Evolutionary conservation across 2,797 vertebrate species (phyloP).

Genomic region (Tangara arthus): DNA sequence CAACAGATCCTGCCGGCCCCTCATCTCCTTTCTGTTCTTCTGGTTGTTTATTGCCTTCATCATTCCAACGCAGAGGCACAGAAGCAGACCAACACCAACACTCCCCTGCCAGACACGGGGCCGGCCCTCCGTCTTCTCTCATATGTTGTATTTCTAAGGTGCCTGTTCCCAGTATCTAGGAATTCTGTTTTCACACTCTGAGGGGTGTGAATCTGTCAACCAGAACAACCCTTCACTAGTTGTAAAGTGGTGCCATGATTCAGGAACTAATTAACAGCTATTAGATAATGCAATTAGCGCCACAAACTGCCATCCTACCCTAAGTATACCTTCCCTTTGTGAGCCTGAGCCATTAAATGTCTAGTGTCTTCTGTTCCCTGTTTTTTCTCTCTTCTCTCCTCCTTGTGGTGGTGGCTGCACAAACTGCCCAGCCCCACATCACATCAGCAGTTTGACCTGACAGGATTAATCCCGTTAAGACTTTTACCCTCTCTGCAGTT

Average conservation of each 20-base stretch:
- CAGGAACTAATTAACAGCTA: constrained; percentile 53
- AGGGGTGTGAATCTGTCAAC: constrained; percentile 35
- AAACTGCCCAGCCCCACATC: not conserved
- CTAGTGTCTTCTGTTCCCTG: not conserved
- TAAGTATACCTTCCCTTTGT: not conserved
- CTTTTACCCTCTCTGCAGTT: not conserved
- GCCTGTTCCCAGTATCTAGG: not conserved
- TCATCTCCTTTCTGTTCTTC: not conserved
- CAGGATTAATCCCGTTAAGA: not conserved
- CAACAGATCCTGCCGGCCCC: not conserved
- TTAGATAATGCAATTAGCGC: constrained; percentile 49
- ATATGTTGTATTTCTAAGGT: not conserved
- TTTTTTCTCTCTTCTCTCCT: not conserved
- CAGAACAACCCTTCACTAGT: not conserved
- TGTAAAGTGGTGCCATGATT: constrained; percentile 18
- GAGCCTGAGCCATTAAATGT: not conserved
- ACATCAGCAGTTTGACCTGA: not conserved
- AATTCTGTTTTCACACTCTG: not conserved
- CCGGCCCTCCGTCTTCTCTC: not conserved
- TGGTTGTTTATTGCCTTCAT: not conserved
- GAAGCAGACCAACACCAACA: not conserved
- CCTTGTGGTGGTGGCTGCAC: not conserved
- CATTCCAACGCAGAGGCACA: accelerated
- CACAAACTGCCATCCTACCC: not conserved
- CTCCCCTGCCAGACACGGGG: not conserved